These are phyloP conservation scores for Anas platyrhynchos DNA, from an alignment of 2,113 vertebrate genomes.

Conservation along the genomic window DNA sequence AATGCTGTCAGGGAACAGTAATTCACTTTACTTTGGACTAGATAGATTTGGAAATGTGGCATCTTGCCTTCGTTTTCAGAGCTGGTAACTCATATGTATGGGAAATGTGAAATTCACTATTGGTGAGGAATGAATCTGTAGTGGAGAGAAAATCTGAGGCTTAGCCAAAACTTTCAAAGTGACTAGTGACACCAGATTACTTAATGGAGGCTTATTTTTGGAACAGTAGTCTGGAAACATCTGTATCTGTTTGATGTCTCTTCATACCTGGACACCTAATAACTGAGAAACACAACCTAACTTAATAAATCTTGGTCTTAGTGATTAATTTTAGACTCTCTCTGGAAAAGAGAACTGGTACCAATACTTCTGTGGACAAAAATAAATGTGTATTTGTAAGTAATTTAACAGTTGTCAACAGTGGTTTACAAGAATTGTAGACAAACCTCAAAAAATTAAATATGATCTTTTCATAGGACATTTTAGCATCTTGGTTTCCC, in stretches of 20 bases:
- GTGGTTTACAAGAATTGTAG: background rate
- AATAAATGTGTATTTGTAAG: background rate
- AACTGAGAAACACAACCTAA: background rate
- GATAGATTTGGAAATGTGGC: background rate
- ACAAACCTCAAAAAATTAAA: background rate
- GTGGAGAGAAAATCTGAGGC: background rate
- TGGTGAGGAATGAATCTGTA: background rate
- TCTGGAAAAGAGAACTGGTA: background rate
- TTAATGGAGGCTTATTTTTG: background rate
- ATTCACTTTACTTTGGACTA: slow-evolving; percentile 3
- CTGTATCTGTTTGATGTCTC: background rate
- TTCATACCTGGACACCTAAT: background rate
- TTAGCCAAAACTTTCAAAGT: background rate
- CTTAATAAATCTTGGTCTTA: background rate
- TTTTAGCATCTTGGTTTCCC: background rate
- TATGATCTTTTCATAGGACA: background rate
- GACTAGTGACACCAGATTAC: background rate
- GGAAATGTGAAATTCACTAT: background rate
- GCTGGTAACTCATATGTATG: background rate
- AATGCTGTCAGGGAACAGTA: background rate
- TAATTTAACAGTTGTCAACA: background rate
- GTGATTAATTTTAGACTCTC: background rate
- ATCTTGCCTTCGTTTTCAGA: background rate
- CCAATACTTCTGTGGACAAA: background rate
- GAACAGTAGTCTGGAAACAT: background rate